Percentiles rank a stretch among this genome's conserved stretches.
Conservation (phyloP, 2,888 invertebrate species). For the Malthinus flaveolus region DNA sequence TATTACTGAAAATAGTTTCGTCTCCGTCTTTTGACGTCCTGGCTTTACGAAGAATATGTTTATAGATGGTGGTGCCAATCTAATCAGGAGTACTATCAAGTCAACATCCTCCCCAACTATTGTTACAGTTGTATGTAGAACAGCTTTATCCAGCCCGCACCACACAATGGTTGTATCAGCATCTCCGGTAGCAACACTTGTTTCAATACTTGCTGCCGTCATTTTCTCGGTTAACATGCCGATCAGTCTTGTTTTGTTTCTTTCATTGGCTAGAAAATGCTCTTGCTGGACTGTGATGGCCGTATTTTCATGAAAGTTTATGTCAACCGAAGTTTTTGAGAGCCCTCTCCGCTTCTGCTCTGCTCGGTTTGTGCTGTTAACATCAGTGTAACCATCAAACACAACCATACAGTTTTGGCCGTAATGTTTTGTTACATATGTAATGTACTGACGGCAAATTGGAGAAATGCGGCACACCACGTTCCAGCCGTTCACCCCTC, state of each 20-base stretch:
- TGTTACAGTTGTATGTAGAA: background rate
- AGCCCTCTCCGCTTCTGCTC: slow-evolving; percentile 27
- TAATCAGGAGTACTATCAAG: too few relatives aligned
- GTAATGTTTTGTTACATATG: slow-evolving; percentile 14
- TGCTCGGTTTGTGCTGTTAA: slow-evolving; percentile 26
- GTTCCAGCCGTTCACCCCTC: too few relatives aligned
- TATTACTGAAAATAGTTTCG: too few relatives aligned
- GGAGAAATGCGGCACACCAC: background rate
- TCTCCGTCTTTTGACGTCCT: too few relatives aligned
- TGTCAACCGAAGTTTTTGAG: slow-evolving; percentile 22
- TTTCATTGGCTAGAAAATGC: slow-evolving; percentile 9
- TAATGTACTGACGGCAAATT: slow-evolving; percentile 19
- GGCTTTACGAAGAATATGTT: too few relatives aligned
- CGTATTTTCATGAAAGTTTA: slow-evolving; percentile 15
- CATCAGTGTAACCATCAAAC: slow-evolving; percentile 16
- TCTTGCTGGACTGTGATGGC: slow-evolving; percentile 16
- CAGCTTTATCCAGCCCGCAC: background rate
- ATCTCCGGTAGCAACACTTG: too few relatives aligned
- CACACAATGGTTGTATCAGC: background rate
- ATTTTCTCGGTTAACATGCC: too few relatives aligned
- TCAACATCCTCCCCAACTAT: too few relatives aligned
- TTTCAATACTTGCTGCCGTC: too few relatives aligned
- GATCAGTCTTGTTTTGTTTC: slow-evolving; percentile 30
- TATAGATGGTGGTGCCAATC: too few relatives aligned
- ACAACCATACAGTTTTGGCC: slow-evolving; percentile 8